phyloP scores from a whole-genome alignment of 2,888 invertebrate species.

The Julus scanicus region DNA sequence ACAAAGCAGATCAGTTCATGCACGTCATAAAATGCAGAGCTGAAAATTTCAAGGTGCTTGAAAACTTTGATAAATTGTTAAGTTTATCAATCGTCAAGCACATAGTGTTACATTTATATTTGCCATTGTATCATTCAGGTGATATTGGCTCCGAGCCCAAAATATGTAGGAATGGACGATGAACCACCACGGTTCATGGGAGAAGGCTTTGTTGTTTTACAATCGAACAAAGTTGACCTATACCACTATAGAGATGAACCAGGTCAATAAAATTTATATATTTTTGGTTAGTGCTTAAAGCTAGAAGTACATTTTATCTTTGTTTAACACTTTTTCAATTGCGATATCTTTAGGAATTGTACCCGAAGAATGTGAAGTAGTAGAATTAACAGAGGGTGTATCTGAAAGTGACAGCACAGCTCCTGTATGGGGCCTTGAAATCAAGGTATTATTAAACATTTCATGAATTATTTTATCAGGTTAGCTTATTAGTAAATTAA shows the following conservation, averaged over 20 bases:
- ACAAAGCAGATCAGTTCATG: slow-evolving; percentile 93
- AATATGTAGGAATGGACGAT: slow-evolving; percentile 91
- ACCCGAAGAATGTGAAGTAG: slow-evolving; percentile 89
- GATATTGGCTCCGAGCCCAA: slow-evolving; percentile 94
- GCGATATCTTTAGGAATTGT: slow-evolving; percentile 73
- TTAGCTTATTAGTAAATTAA: slow-evolving; percentile 56
- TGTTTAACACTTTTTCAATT: background rate
- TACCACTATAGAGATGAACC: slow-evolving; percentile 99
- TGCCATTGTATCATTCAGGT: slow-evolving; percentile 68
- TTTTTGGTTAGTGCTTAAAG: background rate
- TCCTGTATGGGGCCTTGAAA: slow-evolving; percentile 95
- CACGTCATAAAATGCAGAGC: slow-evolving; percentile 94
- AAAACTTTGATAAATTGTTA: background rate
- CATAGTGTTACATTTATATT: background rate
- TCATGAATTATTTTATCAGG: slow-evolving; percentile 63
- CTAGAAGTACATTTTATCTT: background rate
- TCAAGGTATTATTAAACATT: slow-evolving; percentile 72
- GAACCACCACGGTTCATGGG: slow-evolving; percentile 98
- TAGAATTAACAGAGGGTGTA: slow-evolving; percentile 91
- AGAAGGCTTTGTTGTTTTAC: slow-evolving; percentile 96
- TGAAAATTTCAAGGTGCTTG: slow-evolving; percentile 83
- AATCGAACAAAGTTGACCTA: slow-evolving; percentile 92
- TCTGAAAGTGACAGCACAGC: slow-evolving; percentile 87
- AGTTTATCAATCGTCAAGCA: background rate
- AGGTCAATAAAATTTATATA: slow-evolving; percentile 69